Evolutionary conservation across 2,888 invertebrate species (phyloP), one percentile per base, ranked within the genome.

Genomic region (Dilophus febrilis): DNA sequence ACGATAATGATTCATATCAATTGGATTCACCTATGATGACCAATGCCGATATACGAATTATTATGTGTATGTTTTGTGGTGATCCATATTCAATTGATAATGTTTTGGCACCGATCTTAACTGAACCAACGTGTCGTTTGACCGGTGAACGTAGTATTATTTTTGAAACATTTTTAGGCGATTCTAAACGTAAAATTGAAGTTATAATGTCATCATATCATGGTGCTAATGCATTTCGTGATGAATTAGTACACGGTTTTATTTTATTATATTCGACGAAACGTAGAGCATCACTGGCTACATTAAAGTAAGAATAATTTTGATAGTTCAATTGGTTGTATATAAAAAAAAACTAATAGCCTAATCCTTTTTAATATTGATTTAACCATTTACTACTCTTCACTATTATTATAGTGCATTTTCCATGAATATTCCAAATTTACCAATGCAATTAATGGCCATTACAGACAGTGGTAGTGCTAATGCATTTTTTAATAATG

Each of bases 21-120:
- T 53, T 58, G 33, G 60, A 56, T 51, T 54, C 64, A 55, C 46
- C 64, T 13, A 6, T 8, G 8, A 6, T 8, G 8, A 22, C 22
- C 8, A 8, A 6, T 6, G 4, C 22, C 22, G 63, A 63, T 47
- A 46, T 63, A 13, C 79, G 90, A 51, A 85, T 91, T 60, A 84
- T 85, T 59, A 84, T 95, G 72, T 92, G 91, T 61, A 82, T 92
- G 77, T 90, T 92, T 63, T 95, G 95, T 63, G 92, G 91, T 39
- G 94, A 95, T 62, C 86, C 88, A 2, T 92, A 80, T 57, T 82
- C 85, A 0, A 79, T 88, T 34, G 91, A 91, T 59, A 81, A 85
- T 44, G 85, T 92, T 40, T 67, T 95, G 41, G 80, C 80, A 13
- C 92, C 94, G 1, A 65, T 95, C 43, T 67, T 94, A 42, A 75